phyloP scores from a whole-genome alignment of 2,888 invertebrate species.

The Poecilus cupreus region DNA sequence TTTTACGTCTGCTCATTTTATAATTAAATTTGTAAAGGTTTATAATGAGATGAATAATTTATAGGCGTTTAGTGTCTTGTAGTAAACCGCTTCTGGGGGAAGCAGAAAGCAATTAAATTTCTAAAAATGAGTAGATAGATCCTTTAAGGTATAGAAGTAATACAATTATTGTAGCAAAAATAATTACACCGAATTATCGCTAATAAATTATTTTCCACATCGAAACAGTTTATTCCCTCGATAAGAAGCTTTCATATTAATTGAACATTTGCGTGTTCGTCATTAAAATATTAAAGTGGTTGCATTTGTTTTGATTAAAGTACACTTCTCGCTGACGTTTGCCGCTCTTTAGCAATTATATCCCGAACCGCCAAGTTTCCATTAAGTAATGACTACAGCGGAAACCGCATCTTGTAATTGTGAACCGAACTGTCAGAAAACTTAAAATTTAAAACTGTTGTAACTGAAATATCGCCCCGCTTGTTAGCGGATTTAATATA shows the following conservation, averaged over 20 bases:
- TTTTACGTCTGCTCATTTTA: no score
- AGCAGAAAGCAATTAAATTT: not conserved
- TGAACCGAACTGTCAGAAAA: not conserved
- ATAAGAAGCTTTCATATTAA: slow-evolving; percentile 44
- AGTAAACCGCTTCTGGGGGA: not conserved
- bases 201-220: not conserved
- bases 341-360: slow-evolving; percentile 6
- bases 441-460: not conserved
- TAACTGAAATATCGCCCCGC: not conserved
- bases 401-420: not conserved
- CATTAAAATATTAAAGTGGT: slow-evolving; percentile 41
- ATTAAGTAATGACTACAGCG: not conserved
- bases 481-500: not conserved
- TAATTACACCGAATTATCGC: not conserved
- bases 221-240: not conserved
- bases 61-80: no score
- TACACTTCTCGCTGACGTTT: slow-evolving; percentile 8
- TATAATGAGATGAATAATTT: no score
- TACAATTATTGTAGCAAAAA: not conserved
- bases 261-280: slow-evolving; percentile 29
- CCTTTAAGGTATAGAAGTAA: not conserved
- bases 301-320: slow-evolving; percentile 50
- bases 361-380: not conserved
- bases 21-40: no score
- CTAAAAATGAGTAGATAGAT: not conserved